Base-by-base conservation (phyloP, 2,888 invertebrate genomes). In the Ennomos erosarius region DNA sequence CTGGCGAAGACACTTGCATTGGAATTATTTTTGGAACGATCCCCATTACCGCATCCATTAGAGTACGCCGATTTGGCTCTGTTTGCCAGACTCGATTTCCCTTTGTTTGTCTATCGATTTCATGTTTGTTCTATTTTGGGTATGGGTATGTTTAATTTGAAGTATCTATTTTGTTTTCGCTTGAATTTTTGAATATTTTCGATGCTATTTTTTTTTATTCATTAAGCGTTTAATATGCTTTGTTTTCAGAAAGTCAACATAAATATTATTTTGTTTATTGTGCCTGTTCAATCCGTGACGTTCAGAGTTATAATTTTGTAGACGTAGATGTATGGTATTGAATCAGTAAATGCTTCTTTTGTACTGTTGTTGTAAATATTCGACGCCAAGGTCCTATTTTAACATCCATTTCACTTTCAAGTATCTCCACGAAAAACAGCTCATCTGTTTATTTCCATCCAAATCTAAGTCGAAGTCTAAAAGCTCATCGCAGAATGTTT, bases 11-110 rank as follows among this genome's bases (percentile, higher is more conserved):
- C 37, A 47, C 43, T 43, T 71, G 71, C 67, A 68, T 64, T 66
- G 66, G 59, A 54, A 54, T 63, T 87, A 87, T 87, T 86, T 88
- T 84, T 79, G 82, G 86, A 79, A 70, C 72, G 69, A 74, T 77
- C 79, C 74, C 69, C 74, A 75, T 75, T 73, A 75, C 78, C 71
- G 75, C 82, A 74, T 80, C 76, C 75, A 75, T 75, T 60, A 65
- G 62, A 56, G 59, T 60, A 59, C 58, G 69, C 49, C 61, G 56
- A 59, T 65, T 64, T 70, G 70, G 53, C 52, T 59, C 34, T 12
- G 12, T 46, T 51, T 73, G 59, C 69, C 70, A 67, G 63, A 62
- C 68, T 68, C 64, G 64, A 65, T 68, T 68, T 64, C 65, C 73
- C 65, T 59, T 62, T 46, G 64, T 59, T 68, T 70, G 65, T 71